Percentiles rank a stretch among this genome's conserved stretches.
phyloP scores from a whole-genome alignment of 2,888 invertebrate species.

The Zelleria hepariella region DNA sequence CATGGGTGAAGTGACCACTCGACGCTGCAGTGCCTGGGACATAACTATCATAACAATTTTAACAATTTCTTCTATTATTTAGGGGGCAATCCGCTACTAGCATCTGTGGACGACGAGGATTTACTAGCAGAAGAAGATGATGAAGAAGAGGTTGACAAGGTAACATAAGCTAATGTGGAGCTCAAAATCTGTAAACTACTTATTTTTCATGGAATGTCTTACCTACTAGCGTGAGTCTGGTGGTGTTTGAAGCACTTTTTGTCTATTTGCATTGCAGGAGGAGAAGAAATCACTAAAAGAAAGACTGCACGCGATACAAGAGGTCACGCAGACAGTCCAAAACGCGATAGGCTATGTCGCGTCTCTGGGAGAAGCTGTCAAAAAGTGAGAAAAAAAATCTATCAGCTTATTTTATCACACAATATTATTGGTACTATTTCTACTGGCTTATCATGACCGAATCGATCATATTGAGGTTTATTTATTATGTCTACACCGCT shows the following conservation, averaged over 20 bases:
- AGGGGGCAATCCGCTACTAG: slow-evolving; percentile 60
- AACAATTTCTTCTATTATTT: not conserved
- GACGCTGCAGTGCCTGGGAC: too few species aligned
- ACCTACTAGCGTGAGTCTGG: not conserved
- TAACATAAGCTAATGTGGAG: too few species aligned
- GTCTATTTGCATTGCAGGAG: slow-evolving; percentile 72
- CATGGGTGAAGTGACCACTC: too few species aligned
- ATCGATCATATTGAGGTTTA: too few species aligned
- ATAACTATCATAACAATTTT: not conserved
- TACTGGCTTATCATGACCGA: too few species aligned
- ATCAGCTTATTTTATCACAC: not conserved
- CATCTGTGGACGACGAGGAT: slow-evolving; percentile 75
- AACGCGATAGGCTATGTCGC: slow-evolving; percentile 95
- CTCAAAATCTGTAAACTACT: too few species aligned
- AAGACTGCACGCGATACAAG: slow-evolving; percentile 94
- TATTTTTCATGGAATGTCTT: too few species aligned
- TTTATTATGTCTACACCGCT: too few species aligned
- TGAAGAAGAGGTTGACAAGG: slow-evolving; percentile 93
- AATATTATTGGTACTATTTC: not conserved
- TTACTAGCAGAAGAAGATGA: slow-evolving; percentile 83
- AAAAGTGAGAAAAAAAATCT: slow-evolving; percentile 79
- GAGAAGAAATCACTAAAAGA: slow-evolving; percentile 97
- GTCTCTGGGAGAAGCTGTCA: slow-evolving; percentile 92
- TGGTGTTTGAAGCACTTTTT: not conserved
- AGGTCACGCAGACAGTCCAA: slow-evolving; percentile 97